These are phyloP conservation scores for Tiliacea citrago DNA, from an alignment of 2,888 invertebrate genomes.

Conservation along the genomic window DNA sequence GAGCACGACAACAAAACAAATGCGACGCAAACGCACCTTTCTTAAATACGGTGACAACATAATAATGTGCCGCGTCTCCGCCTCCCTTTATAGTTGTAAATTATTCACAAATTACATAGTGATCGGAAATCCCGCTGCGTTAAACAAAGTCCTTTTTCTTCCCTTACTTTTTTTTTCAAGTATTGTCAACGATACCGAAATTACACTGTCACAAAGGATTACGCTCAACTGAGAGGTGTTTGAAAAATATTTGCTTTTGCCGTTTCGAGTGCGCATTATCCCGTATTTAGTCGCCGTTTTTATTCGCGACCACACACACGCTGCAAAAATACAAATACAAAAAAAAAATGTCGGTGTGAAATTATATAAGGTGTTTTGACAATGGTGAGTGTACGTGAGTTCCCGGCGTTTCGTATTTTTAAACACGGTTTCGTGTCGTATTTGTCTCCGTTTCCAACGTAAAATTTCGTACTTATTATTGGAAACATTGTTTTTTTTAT, in stretches of 20 bases:
- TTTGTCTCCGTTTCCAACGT: conserved; percentile 76
- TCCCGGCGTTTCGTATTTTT: conserved; percentile 83
- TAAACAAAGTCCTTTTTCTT: conserved; percentile 73
- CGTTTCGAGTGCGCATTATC: conserved; percentile 85
- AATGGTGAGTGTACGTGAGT: conserved; percentile 87
- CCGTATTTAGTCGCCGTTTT: conserved; percentile 79
- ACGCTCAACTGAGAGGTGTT: conserved; percentile 84
- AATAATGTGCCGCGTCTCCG: conserved; percentile 79
- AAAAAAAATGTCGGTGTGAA: conserved; percentile 77
- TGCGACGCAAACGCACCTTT: conserved; percentile 70
- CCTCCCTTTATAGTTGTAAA: conserved; percentile 78
- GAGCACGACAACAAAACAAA: conserved; percentile 63
- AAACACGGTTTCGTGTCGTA: conserved; percentile 81
- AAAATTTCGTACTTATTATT: conserved; percentile 32
- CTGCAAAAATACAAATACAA: conserved; percentile 62
- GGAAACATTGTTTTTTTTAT: conserved; percentile 22
- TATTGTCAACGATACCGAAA: conserved; percentile 88
- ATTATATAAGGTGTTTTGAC: conserved; percentile 90
- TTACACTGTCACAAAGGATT: conserved; percentile 87
- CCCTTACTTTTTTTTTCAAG: conserved; percentile 72
- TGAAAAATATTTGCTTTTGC: conserved; percentile 88
- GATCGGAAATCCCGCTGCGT: conserved; percentile 84
- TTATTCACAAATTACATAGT: conserved; percentile 88
- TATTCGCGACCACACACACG: conserved; percentile 85
- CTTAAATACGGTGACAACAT: conserved; percentile 83